Conservation (phyloP, 2,888 invertebrate genomes). For the Sicus ferrugineus region DNA sequence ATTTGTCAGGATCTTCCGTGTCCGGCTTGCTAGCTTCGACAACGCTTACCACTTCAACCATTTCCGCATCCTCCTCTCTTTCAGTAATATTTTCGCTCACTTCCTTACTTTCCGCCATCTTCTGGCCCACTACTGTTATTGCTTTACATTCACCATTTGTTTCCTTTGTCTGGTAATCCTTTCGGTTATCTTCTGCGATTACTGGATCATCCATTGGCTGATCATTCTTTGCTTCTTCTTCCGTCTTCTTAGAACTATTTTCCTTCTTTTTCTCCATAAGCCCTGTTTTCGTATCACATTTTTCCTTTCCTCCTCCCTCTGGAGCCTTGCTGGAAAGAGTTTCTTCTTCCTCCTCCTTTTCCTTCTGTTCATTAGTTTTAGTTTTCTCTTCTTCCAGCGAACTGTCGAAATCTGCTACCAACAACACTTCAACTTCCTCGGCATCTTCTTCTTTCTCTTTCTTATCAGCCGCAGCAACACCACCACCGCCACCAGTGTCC, state of each 20-base stretch:
- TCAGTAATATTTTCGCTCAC: no score
- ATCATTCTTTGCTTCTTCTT: constrained; percentile 4
- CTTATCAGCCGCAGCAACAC: neutral
- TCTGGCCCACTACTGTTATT: neutral
- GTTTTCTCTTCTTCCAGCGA: constrained; percentile 39
- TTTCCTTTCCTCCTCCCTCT: neutral
- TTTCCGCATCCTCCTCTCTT: neutral
- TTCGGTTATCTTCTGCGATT: neutral
- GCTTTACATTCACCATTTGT: neutral
- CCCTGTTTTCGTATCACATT: constrained; percentile 1
- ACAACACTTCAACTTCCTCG: constrained; percentile 40
- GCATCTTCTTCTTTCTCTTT: constrained; percentile 31
- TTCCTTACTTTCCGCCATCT: neutral
- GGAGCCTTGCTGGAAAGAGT: neutral
- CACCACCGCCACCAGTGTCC: neutral
- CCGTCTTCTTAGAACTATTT: constrained; percentile 16
- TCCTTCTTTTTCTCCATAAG: constrained; percentile 7
- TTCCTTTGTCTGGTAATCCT: neutral
- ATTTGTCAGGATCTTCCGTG: constrained; percentile 5
- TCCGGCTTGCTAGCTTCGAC: neutral
- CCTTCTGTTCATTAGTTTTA: constrained; percentile 8
- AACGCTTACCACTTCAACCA: neutral
- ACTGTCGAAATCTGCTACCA: constrained; percentile 43
- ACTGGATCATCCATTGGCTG: neutral
- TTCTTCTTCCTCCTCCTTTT: neutral